Evolutionary conservation across 2,888 invertebrate genomes (phyloP), one percentile per base, ranked within the genome.

Genomic region (Patella ulyssiponensis): DNA sequence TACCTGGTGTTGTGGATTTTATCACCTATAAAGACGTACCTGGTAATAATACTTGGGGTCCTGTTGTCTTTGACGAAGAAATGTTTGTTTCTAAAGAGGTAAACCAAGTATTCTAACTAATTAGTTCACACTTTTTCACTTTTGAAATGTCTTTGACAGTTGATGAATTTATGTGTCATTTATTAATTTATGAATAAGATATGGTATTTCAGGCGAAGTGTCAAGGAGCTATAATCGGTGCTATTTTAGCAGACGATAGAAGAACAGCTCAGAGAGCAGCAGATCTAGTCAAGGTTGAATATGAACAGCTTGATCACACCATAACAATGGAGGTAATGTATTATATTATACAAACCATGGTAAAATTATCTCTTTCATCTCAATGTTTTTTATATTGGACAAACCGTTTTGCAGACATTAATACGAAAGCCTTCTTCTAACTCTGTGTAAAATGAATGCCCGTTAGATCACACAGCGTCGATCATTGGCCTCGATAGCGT

Each of bases 1-100:
- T 95, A 87, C 94, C 95, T 7, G 97, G 98, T 0, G 97, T 98
- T 0, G 94, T 95, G n/a, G 95, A 94, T 33, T 97, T 95, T 91
- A 94, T 94, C 84, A 95, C 95, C 20, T 94, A 95, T 14, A 94
- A 95, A 88, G 98, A 98, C 92, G 91, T 98, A 54, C 94, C 94
- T 0, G 93, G 93, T 4, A 93, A 94, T 3, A 96, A 95, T 87
- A 90, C 90, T 78, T 93, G 95, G 75, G 96, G 97, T 0, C 92
- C 95, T 0, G 93, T 96, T 44, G 44, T 44, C 9, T 44, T 44
- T 51, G 97, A 97, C 86, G 97, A 98, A 90, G 94, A 95, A 90
- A 93, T 98, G 15, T 98, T 98, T 91, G 94, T 95, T n/a, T 93
- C 94, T 17, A 94, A 95, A 79, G 94, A 93, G 90, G 97, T 97